phyloP scores from a whole-genome alignment of 2,888 invertebrate genomes.

The Lochmaea crataegi region DNA sequence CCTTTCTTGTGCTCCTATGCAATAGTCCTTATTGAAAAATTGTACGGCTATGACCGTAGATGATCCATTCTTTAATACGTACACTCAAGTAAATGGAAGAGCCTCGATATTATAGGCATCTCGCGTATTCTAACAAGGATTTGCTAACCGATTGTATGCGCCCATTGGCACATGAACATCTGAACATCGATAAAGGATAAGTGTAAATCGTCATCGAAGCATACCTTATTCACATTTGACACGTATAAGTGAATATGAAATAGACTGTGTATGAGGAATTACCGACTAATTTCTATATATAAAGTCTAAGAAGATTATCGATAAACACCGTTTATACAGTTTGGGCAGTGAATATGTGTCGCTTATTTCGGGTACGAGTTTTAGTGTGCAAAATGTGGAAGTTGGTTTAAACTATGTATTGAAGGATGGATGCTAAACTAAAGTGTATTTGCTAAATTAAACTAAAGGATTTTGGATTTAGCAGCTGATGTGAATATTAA shows the following conservation, averaged over 20 bases:
- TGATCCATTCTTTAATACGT: slow-evolving; percentile 12
- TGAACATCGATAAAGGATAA: slow-evolving; percentile 41
- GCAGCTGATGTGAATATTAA: no score
- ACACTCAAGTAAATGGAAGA: slow-evolving; percentile 18
- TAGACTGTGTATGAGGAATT: slow-evolving; percentile 34
- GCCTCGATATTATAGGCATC: neutral
- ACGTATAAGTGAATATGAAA: slow-evolving; percentile 38
- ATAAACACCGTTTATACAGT: slow-evolving; percentile 24
- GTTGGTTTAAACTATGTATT: neutral
- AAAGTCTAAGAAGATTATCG: slow-evolving; percentile 34
- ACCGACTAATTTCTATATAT: slow-evolving; percentile 35
- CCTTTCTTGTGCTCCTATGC: no score
- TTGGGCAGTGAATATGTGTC: slow-evolving; percentile 29
- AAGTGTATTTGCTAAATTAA: no score
- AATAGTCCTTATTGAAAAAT: no score
- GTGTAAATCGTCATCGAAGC: slow-evolving; percentile 36
- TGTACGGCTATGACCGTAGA: neutral
- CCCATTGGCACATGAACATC: slow-evolving; percentile 35
- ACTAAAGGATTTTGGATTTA: no score
- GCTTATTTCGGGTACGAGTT: slow-evolving; percentile 8
- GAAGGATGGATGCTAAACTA: no score
- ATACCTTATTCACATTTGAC: slow-evolving; percentile 39
- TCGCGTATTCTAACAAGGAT: slow-evolving; percentile 26
- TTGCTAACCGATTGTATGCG: slow-evolving; percentile 36
- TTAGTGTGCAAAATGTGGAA: slow-evolving; percentile 27